Evolutionary conservation across 1,140 invertebrate genomes (phyloP).

Genomic region (Temnothorax nylanderi): DNA sequence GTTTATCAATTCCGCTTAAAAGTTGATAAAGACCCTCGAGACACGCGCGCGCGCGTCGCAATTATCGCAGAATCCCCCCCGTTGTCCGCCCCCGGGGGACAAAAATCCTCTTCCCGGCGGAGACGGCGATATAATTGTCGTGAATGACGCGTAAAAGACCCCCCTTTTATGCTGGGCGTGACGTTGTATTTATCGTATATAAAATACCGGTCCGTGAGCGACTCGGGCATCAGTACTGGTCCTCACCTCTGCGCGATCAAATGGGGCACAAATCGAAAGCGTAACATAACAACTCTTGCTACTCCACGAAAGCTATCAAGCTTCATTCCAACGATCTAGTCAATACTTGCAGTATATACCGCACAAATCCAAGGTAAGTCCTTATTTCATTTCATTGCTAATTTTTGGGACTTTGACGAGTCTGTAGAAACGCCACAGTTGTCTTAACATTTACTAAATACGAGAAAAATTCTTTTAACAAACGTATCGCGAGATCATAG

Average conservation of each 20-base stretch:
- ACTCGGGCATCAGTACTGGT: conserved; percentile 60
- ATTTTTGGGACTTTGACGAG: neutral
- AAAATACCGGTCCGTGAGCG: conserved; percentile 66
- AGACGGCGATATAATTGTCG: conserved; percentile 42
- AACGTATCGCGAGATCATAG: neutral
- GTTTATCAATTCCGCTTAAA: conserved; percentile 32
- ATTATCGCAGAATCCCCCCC: conserved; percentile 1
- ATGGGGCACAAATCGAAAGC: conserved; percentile 37
- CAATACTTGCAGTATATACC: conserved; percentile 50
- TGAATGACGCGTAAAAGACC: conserved; percentile 62
- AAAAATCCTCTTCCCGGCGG: neutral
- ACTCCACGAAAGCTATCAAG: conserved; percentile 45
- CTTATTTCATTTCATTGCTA: neutral
- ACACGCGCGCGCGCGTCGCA: neutral
- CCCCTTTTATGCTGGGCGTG: conserved; percentile 60
- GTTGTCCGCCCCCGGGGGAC: neutral
- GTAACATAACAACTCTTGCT: neutral
- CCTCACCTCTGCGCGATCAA: conserved; percentile 16
- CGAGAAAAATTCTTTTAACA: neutral
- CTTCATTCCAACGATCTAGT: conserved; percentile 70
- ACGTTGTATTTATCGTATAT: conserved; percentile 74
- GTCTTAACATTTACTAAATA: neutral
- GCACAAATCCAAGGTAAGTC: conserved; percentile 65
- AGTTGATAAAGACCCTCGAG: conserved; percentile 17
- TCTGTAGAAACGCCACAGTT: neutral